Evolutionary conservation across 2,888 invertebrate species (phyloP), one percentile per base, ranked within the genome.

Genomic region (Empis stercorea): DNA sequence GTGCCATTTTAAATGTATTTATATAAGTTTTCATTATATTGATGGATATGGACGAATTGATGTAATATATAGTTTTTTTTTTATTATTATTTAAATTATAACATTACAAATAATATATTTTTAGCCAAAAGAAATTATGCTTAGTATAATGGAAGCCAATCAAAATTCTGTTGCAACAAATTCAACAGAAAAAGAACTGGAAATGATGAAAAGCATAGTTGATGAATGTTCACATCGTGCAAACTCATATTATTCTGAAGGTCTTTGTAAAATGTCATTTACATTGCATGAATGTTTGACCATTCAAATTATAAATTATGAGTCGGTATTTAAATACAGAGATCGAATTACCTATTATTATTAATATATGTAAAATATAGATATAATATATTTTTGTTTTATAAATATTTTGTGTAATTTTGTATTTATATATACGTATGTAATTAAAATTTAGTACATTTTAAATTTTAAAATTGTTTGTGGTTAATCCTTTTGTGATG

Each of bases 21-120:
- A 56, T 38, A 45, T 47, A 30, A 56, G 58, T 27, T 53, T 57
- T 44, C 56, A 53, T n/a, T 60, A 55, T 32, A 55, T 60, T 43
- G 59, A 59, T 49, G 57, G 56, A 9, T 59, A 59, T 36, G 60
- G 59, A 30, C 50, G 60, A 43, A 13, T 60, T n/a, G 57, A 60
- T 55, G 60, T 60, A 50, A 49, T 55, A 27, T 11, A 4, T 27
- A 6, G 4, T 4, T 27, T 7, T 27, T 27, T 9, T 27, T 27
- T 4, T 27, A 27, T 27, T 7, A 9, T 27, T 6, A 6, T 7
- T 27, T 27, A 27, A 27, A 6, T 27, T 36, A 36, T 15, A 13
- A 34, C 4, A 34, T 34, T 4, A 34, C 34, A n/a, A 34, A 34
- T n/a, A 34, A 5, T 34, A 2, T 34, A 5, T 34, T 47, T 42